These are phyloP conservation scores for Agrilus cyanescens DNA, from an alignment of 2,888 invertebrate species.

Conservation along the genomic window DNA sequence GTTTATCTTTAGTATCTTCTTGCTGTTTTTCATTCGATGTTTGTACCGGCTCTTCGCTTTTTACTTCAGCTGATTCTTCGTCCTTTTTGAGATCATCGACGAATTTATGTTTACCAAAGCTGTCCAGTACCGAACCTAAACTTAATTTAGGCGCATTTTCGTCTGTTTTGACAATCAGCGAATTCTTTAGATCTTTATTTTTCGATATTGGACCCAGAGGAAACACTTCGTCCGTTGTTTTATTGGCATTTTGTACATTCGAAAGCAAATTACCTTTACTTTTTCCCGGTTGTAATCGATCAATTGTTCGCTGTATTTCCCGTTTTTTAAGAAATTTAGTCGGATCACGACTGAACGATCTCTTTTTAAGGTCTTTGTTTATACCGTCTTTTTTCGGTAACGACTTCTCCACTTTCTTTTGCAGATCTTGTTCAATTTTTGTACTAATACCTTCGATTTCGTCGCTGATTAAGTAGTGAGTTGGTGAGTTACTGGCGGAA, in stretches of 20 bases:
- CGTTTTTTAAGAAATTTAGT: constrained; percentile 40
- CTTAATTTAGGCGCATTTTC: constrained; percentile 71
- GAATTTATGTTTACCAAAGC: constrained; percentile 60
- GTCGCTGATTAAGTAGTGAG: constrained; percentile 51
- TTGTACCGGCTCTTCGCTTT: constrained; percentile 18
- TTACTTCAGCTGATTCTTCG: constrained; percentile 31
- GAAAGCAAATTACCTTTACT: constrained; percentile 76
- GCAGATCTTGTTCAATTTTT: constrained; percentile 36
- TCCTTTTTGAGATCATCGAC: constrained; percentile 38
- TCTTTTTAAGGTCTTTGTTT: constrained; percentile 38
- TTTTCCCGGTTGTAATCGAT: constrained; percentile 74
- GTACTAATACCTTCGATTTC: constrained; percentile 41
- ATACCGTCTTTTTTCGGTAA: constrained; percentile 32
- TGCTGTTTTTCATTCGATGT: constrained; percentile 14
- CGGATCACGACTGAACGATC: constrained; percentile 32
- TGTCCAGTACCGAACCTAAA: constrained; percentile 70
- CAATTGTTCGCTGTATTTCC: constrained; percentile 72
- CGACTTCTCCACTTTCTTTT: constrained; percentile 36
- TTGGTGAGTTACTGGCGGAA: constrained; percentile 67
- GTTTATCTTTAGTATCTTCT: constrained; percentile 18
- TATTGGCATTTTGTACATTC: constrained; percentile 47
- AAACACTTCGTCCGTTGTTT: constrained; percentile 43
- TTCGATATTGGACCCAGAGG: constrained; percentile 44
- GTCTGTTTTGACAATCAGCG: constrained; percentile 46
- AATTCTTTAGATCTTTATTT: constrained; percentile 45